A percentile compares a stretch with the other conserved stretches of the same genome.
Conservation (phyloP, 2,797 vertebrate species). For the Clarias laeviceps region DNA sequence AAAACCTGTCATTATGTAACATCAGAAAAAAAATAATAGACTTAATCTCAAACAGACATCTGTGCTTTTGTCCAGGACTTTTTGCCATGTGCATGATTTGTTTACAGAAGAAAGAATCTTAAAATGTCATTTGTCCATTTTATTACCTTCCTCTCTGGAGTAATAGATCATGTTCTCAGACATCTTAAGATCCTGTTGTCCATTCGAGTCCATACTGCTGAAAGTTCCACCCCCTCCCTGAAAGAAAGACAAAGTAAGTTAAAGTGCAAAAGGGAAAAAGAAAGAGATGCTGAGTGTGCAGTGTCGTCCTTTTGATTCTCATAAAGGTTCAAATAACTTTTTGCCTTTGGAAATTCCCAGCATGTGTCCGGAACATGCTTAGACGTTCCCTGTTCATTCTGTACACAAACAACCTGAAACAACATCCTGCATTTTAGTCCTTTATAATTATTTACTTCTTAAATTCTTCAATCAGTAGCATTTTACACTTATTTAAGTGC, state of each 20-base stretch:
- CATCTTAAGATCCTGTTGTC: conserved; percentile 81
- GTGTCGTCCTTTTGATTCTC: conserved; percentile 15
- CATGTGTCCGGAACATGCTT: conserved; percentile 31
- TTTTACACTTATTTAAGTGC: neutral
- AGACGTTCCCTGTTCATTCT: conserved; percentile 25
- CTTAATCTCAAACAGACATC: neutral
- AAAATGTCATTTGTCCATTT: conserved; percentile 67
- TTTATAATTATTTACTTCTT: neutral
- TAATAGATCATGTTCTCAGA: conserved; percentile 93
- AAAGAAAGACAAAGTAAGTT: conserved; percentile 23
- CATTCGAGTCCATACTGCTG: conserved; percentile 57
- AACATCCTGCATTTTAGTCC: neutral
- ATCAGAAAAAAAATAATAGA: neutral
- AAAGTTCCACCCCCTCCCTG: conserved; percentile 61
- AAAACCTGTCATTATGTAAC: conserved; percentile 14
- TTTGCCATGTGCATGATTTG: neutral
- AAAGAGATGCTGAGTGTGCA: conserved; percentile 38
- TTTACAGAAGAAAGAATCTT: neutral
- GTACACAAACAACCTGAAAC: conserved; percentile 23
- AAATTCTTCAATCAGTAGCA: neutral
- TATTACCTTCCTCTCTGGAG: conserved; percentile 90
- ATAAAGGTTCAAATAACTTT: conserved; percentile 31
- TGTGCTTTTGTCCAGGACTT: neutral
- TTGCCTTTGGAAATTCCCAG: conserved; percentile 44
- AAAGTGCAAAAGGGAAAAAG: conserved; percentile 5